Conservation (phyloP, 2,113 vertebrate genomes). For the Brachyhypopomus occidentalis region DNA sequence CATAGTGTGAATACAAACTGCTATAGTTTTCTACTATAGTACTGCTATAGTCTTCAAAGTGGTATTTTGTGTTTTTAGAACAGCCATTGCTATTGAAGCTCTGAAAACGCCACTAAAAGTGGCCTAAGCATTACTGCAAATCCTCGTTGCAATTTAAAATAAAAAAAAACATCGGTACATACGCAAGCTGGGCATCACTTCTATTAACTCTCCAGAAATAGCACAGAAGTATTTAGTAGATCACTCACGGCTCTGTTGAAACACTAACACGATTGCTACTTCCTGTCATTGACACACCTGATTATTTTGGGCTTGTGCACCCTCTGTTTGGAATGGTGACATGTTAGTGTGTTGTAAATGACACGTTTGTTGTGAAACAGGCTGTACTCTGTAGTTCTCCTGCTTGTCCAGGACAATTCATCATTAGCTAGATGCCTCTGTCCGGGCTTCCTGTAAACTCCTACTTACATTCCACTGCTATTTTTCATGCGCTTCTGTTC, state of each 20-base stretch:
- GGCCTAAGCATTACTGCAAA: no score
- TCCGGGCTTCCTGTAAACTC: slow-evolving; percentile 31
- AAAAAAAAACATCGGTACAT: no score
- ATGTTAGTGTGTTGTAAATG: not conserved
- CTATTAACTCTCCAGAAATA: no score
- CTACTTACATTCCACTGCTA: not conserved
- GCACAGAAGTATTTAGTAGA: not conserved
- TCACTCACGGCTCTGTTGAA: not conserved
- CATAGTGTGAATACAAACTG: no score
- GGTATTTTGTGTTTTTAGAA: no score
- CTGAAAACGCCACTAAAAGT: no score
- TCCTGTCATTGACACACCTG: not conserved
- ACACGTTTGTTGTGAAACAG: slow-evolving; percentile 18
- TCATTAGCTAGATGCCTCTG: slow-evolving; percentile 31
- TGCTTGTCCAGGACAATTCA: not conserved
- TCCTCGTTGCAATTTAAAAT: no score
- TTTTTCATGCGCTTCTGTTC: not conserved
- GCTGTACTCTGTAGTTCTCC: slow-evolving; percentile 18
- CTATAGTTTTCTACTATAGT: no score
- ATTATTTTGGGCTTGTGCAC: not conserved
- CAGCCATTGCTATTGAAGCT: no score
- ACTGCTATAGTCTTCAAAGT: no score
- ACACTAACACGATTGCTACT: not conserved
- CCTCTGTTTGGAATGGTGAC: not conserved
- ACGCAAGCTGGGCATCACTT: no score